Evolutionary conservation across 2,113 vertebrate species (phyloP).

Genomic region (Gracilinanus agilis): DNA sequence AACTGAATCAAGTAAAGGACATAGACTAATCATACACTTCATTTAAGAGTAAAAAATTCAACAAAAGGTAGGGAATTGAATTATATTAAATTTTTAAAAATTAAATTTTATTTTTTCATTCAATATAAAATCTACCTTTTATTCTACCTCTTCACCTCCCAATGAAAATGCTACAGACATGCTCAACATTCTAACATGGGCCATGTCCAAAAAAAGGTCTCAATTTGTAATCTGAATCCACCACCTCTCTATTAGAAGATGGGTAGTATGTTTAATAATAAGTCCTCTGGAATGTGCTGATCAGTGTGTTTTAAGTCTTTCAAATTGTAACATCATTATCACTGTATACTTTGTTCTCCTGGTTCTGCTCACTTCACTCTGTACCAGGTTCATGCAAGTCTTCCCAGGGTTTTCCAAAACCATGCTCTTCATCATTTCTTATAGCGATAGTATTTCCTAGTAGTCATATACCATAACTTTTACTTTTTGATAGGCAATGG

Average conservation of each 20-base stretch:
- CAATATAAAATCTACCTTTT: background rate
- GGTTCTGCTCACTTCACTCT: background rate
- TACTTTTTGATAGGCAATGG: background rate
- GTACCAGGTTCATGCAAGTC: background rate
- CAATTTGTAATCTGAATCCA: background rate
- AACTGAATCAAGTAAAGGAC: constrained; percentile 49
- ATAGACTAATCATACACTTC: constrained; percentile 32
- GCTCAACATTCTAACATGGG: background rate
- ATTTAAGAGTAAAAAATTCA: constrained; percentile 55
- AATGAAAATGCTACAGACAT: background rate
- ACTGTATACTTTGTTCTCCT: background rate
- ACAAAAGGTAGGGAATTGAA: constrained; percentile 59
- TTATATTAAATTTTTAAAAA: background rate
- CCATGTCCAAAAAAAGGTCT: background rate
- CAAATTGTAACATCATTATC: background rate
- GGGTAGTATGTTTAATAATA: background rate
- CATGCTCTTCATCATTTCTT: background rate
- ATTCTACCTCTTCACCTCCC: background rate
- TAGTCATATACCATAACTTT: background rate
- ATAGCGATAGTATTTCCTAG: background rate
- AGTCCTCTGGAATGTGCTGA: background rate
- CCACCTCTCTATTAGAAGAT: background rate
- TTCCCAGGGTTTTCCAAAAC: background rate
- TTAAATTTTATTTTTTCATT: background rate
- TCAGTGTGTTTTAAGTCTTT: background rate